phyloP scores from a whole-genome alignment of 2,888 invertebrate genomes.

The Eristalinus sepulchralis region DNA sequence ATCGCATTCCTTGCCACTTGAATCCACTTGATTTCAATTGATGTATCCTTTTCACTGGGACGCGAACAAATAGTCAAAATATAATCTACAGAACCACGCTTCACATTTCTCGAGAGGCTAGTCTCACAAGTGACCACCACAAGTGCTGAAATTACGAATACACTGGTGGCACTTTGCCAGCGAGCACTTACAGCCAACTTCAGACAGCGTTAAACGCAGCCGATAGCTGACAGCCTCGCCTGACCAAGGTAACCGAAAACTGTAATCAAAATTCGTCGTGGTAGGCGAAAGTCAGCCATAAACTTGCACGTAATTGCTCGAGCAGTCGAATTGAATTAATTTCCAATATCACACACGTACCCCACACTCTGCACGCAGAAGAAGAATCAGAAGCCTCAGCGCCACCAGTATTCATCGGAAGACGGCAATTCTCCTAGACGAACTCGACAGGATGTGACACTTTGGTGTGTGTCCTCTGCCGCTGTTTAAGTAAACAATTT shows the following conservation, averaged over 20 bases:
- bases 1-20: constrained; percentile 13
- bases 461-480: constrained; percentile 1
- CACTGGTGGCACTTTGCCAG: constrained; percentile 18
- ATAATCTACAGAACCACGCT: background rate
- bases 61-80: constrained; percentile 29
- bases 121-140: background rate
- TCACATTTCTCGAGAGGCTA: background rate
- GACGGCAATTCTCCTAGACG: background rate
- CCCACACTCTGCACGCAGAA: constrained; percentile 14
- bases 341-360: constrained; percentile 42
- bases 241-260: constrained; percentile 7
- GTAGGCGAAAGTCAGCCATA: constrained; percentile 34
- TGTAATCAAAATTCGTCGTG: constrained; percentile 30
- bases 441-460: background rate
- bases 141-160: background rate
- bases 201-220: background rate
- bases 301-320: constrained; percentile 12
- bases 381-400: constrained; percentile 16
- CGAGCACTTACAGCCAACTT: constrained; percentile 2
- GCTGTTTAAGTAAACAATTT: constrained; percentile 58
- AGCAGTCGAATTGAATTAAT: constrained; percentile 41
- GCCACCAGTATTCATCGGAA: constrained; percentile 12
- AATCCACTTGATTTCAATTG: constrained; percentile 28
- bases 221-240: background rate
- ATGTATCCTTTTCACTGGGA: constrained; percentile 2